Base-by-base conservation (phyloP, 2,888 invertebrate species). In the Himalopsyche kuldschensis region DNA sequence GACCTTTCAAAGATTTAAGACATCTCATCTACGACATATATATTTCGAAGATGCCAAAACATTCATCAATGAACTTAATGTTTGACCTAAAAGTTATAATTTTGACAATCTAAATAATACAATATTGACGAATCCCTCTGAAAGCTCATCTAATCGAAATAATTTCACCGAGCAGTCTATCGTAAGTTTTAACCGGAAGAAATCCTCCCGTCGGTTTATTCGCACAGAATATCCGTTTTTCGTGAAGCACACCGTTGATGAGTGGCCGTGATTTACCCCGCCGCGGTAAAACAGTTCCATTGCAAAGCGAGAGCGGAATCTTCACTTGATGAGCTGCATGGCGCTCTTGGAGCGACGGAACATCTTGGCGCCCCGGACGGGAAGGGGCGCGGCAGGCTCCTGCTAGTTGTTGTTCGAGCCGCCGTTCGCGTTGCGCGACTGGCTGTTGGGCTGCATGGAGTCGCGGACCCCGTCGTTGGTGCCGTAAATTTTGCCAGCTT, bases 401-500 rank as follows among this genome's bases (percentile, higher is more conserved):
- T 91, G 92, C 92, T 91, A 92, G 92, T 91, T 91, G 89, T 91
- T 91, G 89, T 88, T 89, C 11, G 69, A 20, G 86, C 91, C 92
- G 11, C 85, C 85, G 88, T 91, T 91, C 87, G 90, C 89, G 24
- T 90, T 89, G 48, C 82, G 82, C 27, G 82, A 80, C 69, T 82
- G 82, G 35, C 78, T 84, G 41, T 77, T 80, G 35, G 85, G 83
- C 48, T 82, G 82, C 30, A 46, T 63, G 31, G 48, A 77, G n/a
- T 78, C 75, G 17, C 84, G 86, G 15, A 84, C 90, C 89, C 87
- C 91, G 87, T 88, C 89, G 88, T 87, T 83, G 2, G 99, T 98
- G 87, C 99, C 99, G 92, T 99, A 99, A 88, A 99, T 99, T 93
- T 98, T 99, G 87, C 98, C 98, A 48, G 98, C 99, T 91, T 99